phyloP scores from a whole-genome alignment of 2,113 vertebrate species.

The Sceloporus tristichus region DNA sequence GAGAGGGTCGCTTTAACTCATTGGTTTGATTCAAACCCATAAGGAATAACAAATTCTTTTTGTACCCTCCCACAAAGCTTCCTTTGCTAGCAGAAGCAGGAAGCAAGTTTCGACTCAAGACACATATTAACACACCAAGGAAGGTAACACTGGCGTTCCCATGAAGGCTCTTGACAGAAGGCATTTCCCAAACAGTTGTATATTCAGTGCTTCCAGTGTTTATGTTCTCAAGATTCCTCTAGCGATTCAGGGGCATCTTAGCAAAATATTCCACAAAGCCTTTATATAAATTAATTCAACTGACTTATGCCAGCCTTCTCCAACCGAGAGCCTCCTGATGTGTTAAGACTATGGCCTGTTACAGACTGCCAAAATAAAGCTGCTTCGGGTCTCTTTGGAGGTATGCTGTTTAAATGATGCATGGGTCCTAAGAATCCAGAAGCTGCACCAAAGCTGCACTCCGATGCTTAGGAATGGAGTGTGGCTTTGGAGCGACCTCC shows the following conservation, averaged over 20 bases:
- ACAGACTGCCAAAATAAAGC: too few relatives aligned
- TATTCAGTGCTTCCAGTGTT: too few relatives aligned
- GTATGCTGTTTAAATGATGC: too few relatives aligned
- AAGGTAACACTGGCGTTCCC: not conserved
- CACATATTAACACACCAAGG: not conserved
- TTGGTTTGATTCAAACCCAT: not conserved
- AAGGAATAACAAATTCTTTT: not conserved
- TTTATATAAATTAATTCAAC: fast-evolving
- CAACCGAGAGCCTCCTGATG: not conserved
- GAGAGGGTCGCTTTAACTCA: not conserved
- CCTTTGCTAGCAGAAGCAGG: slow-evolving; percentile 42
- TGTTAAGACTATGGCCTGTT: too few relatives aligned
- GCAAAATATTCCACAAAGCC: not conserved
- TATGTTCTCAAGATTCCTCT: not conserved
- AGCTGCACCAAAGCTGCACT: too few relatives aligned
- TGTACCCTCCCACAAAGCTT: not conserved
- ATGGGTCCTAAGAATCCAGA: too few relatives aligned
- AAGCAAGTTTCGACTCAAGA: slow-evolving; percentile 23
- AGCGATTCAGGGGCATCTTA: not conserved
- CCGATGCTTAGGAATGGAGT: too few relatives aligned
- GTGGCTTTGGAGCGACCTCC: too few relatives aligned
- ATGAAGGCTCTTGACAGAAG: not conserved
- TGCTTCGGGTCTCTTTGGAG: too few relatives aligned
- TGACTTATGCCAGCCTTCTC: not conserved
- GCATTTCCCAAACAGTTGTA: not conserved